phyloP scores from a whole-genome alignment of 2,888 invertebrate genomes.

The Punctoribates punctum region DNA sequence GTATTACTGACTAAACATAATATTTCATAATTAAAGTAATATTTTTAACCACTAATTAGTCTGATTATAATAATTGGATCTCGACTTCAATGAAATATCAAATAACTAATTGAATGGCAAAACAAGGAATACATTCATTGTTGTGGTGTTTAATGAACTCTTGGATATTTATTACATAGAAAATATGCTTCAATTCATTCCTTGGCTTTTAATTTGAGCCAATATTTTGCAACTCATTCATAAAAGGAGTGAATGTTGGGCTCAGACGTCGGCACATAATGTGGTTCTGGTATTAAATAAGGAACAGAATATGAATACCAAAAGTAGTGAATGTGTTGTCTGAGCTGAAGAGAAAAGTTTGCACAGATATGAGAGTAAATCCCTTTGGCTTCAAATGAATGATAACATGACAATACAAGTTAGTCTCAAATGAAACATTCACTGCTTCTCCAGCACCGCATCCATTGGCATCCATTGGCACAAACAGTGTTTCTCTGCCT shows the following conservation, averaged over 20 bases:
- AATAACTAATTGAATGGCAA: not conserved
- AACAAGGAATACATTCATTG: no score
- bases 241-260: no score
- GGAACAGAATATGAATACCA: no score
- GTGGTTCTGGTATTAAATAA: not conserved
- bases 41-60: constrained; percentile 3
- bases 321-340: no score
- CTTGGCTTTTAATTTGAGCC: no score
- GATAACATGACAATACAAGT: constrained; percentile 6
- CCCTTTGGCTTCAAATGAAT: not conserved
- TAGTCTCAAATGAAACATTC: constrained; percentile 9
- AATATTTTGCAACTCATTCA: no score
- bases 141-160: no score
- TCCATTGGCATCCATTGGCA: not conserved
- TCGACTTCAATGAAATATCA: not conserved
- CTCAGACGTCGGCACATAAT: no score
- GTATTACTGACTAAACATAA: no score
- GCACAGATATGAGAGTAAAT: constrained; percentile 4
- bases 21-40: not conserved
- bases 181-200: no score
- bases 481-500: not conserved
- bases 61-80: not conserved
- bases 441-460: not conserved
- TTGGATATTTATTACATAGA: no score
- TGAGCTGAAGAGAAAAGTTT: no score